phyloP scores from a whole-genome alignment of 2,113 vertebrate genomes.

The Pan troglodytes region NHGRI_mPanTro3-v2.1_pri NC_072398.2:63944001-63944500 shows the following conservation, averaged over 20 bases:
- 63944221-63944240: background rate
- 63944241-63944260: background rate
- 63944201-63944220: background rate
- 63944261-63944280: background rate
- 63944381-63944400: background rate
- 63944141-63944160: background rate
- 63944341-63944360: background rate
- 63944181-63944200: background rate
- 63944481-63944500: background rate
- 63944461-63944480: background rate
- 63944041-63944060: background rate
- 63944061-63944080: background rate
- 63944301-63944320: background rate
- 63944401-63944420: background rate
- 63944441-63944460: background rate
- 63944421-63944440: slow-evolving; percentile 1
- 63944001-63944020: background rate
- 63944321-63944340: background rate
- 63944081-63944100: background rate
- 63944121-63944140: slow-evolving; percentile 5
- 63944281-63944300: background rate
- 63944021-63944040: background rate
- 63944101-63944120: background rate
- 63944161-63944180: slow-evolving; percentile 33
- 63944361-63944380: background rate